phyloP scores from a whole-genome alignment of 2,888 invertebrate genomes.

The Lucinisca nassula region DNA sequence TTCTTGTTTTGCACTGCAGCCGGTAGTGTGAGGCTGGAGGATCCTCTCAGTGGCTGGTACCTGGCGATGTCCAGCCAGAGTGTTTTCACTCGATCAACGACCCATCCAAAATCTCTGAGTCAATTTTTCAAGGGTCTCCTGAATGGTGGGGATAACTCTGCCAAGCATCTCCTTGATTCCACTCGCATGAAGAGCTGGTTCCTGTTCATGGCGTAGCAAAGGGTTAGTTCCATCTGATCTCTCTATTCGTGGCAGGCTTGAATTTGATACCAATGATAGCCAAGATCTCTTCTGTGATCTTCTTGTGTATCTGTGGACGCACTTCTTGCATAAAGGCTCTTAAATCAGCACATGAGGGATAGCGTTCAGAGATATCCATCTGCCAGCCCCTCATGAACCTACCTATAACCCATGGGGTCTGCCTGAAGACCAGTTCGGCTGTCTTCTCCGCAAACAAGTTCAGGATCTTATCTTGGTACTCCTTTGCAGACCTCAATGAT shows the following conservation, averaged over 20 bases:
- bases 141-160: background rate
- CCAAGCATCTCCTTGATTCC: slow-evolving; percentile 12
- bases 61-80: slow-evolving; percentile 28
- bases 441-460: too few species aligned
- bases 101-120: slow-evolving; percentile 34
- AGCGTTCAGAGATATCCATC: too few species aligned
- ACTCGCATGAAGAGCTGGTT: slow-evolving; percentile 21
- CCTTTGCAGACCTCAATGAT: too few species aligned
- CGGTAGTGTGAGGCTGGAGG: slow-evolving; percentile 46
- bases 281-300: slow-evolving; percentile 1
- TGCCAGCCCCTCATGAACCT: too few species aligned
- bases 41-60: slow-evolving; percentile 27
- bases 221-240: slow-evolving; percentile 24
- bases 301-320: slow-evolving; percentile 3
- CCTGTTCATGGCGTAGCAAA: slow-evolving; percentile 22
- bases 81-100: slow-evolving; percentile 2
- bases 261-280: background rate
- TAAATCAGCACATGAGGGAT: background rate
- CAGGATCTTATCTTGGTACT: too few species aligned
- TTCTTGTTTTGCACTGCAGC: background rate
- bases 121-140: too few species aligned
- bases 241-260: slow-evolving; percentile 14
- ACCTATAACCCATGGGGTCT: background rate
- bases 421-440: too few species aligned
- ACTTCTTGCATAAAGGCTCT: too few species aligned